Conservation (phyloP, 2,797 vertebrate species). For the Bradypodion pumilum region DNA sequence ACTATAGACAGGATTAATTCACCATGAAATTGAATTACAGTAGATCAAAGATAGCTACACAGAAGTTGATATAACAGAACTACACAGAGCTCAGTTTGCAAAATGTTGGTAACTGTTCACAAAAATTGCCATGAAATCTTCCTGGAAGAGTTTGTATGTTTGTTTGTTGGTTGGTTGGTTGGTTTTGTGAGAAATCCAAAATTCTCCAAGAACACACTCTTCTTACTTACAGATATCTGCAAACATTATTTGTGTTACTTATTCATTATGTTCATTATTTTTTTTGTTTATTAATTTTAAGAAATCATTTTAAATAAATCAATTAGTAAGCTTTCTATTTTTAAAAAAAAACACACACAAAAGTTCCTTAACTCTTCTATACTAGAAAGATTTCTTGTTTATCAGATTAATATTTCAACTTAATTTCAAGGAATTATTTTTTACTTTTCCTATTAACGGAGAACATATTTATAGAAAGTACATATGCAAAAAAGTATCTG, state of each 20-base stretch:
- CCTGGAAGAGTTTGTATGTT: not conserved
- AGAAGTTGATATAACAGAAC: not conserved
- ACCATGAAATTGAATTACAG: not conserved
- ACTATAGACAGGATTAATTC: too few species aligned
- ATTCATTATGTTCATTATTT: too few species aligned
- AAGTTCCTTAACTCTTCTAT: not conserved
- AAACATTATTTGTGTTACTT: not conserved
- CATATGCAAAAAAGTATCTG: too few species aligned
- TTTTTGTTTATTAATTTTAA: not conserved
- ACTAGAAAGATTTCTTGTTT: not conserved
- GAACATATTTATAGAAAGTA: too few species aligned
- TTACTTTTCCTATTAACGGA: not conserved
- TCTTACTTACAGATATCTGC: not conserved
- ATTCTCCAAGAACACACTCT: too few species aligned
- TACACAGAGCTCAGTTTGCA: not conserved
- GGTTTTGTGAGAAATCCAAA: not conserved
- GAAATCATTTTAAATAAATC: not conserved
- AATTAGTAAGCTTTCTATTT: not conserved
- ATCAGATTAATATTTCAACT: not conserved
- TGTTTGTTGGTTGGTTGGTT: not conserved
- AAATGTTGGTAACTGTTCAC: not conserved
- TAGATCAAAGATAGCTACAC: not conserved
- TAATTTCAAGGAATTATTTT: not conserved
- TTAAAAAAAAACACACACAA: too few species aligned
- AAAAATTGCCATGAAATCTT: not conserved